Conservation (phyloP, 1,140 invertebrate genomes). For the Muscidifurax raptorellus region DNA sequence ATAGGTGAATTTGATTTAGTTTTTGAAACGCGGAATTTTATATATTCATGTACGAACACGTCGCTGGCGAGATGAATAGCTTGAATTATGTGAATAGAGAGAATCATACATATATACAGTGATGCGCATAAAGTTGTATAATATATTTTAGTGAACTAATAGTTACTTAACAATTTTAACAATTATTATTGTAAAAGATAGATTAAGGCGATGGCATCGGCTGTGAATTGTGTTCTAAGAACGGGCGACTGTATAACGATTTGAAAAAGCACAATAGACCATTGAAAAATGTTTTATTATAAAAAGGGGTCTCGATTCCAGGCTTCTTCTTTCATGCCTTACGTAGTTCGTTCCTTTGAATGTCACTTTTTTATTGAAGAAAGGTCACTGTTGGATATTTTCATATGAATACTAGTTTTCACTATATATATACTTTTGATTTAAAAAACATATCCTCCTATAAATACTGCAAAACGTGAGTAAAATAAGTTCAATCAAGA, state of each 20-base stretch:
- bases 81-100: neutral
- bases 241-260: neutral
- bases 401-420: too few species aligned
- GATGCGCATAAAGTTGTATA: neutral
- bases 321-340: neutral
- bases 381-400: too few species aligned
- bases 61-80: neutral
- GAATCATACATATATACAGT: neutral
- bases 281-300: constrained; percentile 2
- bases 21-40: too few species aligned
- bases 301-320: neutral
- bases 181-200: neutral
- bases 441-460: neutral
- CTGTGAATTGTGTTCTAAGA: constrained; percentile 21
- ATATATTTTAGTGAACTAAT: constrained; percentile 13
- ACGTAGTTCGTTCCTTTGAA: neutral
- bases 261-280: constrained; percentile 20
- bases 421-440: too few species aligned
- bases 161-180: constrained; percentile 1
- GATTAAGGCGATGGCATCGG: constrained; percentile 24
- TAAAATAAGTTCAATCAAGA: neutral
- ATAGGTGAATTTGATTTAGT: too few species aligned
- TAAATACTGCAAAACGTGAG: too few species aligned
- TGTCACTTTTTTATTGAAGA: neutral
- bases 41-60: too few species aligned